phyloP scores from a whole-genome alignment of 2,888 invertebrate species.

The Panopea generosa region DNA sequence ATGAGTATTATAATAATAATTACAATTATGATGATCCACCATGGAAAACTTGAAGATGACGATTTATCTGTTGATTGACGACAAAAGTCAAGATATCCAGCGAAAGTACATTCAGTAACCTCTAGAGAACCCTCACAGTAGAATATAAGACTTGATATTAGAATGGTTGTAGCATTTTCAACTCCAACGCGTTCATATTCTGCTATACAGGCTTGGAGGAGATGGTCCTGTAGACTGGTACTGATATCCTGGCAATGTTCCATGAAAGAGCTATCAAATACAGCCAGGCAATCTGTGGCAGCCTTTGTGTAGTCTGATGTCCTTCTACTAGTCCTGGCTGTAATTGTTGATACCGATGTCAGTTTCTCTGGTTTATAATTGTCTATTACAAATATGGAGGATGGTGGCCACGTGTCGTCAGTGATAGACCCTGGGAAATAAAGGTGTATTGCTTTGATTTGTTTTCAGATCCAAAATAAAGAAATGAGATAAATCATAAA shows the following conservation, averaged over 20 bases:
- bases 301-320: constrained; percentile 20
- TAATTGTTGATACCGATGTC: constrained; percentile 22
- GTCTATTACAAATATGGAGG: constrained; percentile 59
- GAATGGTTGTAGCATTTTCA: constrained; percentile 41
- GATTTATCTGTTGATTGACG: no score
- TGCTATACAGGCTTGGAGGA: constrained; percentile 70
- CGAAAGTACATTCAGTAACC: constrained; percentile 66
- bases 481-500: no score
- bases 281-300: constrained; percentile 40
- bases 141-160: constrained; percentile 59
- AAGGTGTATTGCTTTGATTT: not conserved
- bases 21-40: no score
- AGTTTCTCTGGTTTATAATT: constrained; percentile 35
- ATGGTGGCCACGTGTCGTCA: constrained; percentile 57
- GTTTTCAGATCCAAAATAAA: not conserved
- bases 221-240: constrained; percentile 61
- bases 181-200: constrained; percentile 54
- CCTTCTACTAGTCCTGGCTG: constrained; percentile 3
- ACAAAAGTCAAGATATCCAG: constrained; percentile 71
- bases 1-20: no score
- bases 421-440: constrained; percentile 29
- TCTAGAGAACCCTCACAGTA: constrained; percentile 68
- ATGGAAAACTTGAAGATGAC: no score
- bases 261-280: constrained; percentile 47
- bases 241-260: constrained; percentile 45